Base-by-base conservation (phyloP, 2,888 invertebrate genomes). In the Cryptocephalus moraei region DNA sequence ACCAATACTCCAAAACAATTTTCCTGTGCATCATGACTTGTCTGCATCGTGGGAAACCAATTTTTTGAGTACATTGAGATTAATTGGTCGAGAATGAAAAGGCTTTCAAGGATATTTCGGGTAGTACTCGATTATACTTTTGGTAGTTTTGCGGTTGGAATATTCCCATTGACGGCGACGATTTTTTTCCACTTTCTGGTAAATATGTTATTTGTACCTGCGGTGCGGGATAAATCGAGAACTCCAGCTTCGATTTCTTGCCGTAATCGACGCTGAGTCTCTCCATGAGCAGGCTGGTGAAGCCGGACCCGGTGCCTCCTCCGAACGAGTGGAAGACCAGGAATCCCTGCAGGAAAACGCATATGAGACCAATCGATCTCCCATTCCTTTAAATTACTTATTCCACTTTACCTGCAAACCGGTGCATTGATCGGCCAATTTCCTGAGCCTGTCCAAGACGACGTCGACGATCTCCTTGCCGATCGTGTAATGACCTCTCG, bases 191-290 rank as follows among this genome's bases (percentile, higher is more conserved):
- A 22, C 22, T 22, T 22, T 22, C 22, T 22, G 22, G 22, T 22
- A 22, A 4, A 22, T 22, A 6, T 22, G n/a, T n/a, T n/a, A 22
- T 22, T 22, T 22, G 66, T 72, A 87, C 90, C 76, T 91, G 91
- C 8, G 94, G 94, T 9, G 94, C 93, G 8, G 94, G 94, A 68
- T 95, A 95, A 60, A 94, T 89, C 47, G 91, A 86, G 71, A 95
- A 94, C 70, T 91, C 91, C 22, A 93, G 77, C 68, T 93, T 93
- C 45, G 90, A 90, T 72, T 92, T 93, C 73, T 91, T 93, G 55
- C 92, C 91, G 70, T 92, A 94, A 71, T 92, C 91, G 1, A 91
- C 89, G 41, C 88, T 88, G 36, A 95, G 79, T 42, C 89, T 78
- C 72, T 94, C 91, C 92, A 93, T 92, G 51, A 94, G 75, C 54